A percentile compares a stretch with the other conserved stretches of the same genome.
Conservation (phyloP, 2,888 invertebrate genomes). For the Lacanobia wlatinum region DNA sequence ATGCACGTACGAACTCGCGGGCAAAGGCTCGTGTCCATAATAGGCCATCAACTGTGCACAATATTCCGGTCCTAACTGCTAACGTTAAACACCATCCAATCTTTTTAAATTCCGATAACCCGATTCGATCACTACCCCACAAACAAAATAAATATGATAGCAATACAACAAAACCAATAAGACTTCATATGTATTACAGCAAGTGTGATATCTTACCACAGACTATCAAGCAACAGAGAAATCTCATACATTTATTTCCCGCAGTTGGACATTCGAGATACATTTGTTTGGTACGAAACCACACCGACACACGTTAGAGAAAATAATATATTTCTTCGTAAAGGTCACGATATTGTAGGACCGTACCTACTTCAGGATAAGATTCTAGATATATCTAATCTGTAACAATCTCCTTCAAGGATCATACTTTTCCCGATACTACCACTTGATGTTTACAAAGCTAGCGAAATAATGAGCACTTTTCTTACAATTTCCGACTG, state of each 20-base stretch:
- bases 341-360: constrained; percentile 34
- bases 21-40: too few relatives aligned
- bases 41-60: not conserved
- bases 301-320: constrained; percentile 5
- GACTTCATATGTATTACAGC: constrained; percentile 6
- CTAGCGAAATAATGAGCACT: constrained; percentile 37
- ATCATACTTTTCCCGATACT: constrained; percentile 36
- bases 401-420: constrained; percentile 13
- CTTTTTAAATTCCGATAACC: not conserved
- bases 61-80: not conserved
- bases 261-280: constrained; percentile 23
- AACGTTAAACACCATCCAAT: not conserved
- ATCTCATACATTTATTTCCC: constrained; percentile 38
- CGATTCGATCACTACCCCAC: not conserved
- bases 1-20: too few relatives aligned
- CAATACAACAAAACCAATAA: constrained; percentile 4
- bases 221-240: constrained; percentile 8
- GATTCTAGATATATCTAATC: constrained; percentile 24
- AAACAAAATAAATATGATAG: constrained; percentile 1
- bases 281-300: constrained; percentile 22
- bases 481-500: constrained; percentile 16
- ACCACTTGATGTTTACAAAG: constrained; percentile 42
- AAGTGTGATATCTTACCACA: constrained; percentile 4
- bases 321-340: constrained; percentile 9
- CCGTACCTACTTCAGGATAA: constrained; percentile 1